These are phyloP conservation scores for Drosophila macrospina DNA, from an alignment of 2,888 invertebrate genomes.

Conservation along the genomic window DNA sequence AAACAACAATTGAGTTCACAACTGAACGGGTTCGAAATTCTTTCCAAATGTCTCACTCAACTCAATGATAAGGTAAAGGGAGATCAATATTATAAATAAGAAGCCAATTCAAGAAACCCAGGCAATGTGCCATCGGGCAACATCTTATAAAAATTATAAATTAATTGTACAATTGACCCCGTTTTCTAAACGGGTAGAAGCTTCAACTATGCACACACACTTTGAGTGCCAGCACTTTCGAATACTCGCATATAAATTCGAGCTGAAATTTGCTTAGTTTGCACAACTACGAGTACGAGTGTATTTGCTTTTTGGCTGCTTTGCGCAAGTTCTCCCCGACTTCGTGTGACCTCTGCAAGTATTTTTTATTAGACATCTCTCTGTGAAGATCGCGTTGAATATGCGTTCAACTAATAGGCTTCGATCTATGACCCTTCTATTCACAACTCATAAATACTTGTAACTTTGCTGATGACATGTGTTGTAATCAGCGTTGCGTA, in stretches of 20 bases:
- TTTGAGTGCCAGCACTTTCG: conserved; percentile 21
- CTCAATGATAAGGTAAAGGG: neutral
- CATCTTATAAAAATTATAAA: conserved; percentile 60
- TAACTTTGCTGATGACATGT: neutral
- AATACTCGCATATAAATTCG: conserved; percentile 28
- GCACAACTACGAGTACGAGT: conserved; percentile 8
- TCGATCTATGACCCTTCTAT: conserved; percentile 51
- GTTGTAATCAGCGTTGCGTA: conserved; percentile 24
- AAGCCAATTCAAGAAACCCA: conserved; percentile 16
- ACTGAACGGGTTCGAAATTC: conserved; percentile 38
- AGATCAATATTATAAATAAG: neutral
- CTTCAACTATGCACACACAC: conserved; percentile 34
- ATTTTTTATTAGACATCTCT: conserved; percentile 15
- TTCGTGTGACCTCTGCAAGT: conserved; percentile 47
- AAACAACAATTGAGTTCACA: conserved; percentile 30
- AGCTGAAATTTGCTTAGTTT: conserved; percentile 39
- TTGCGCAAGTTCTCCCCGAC: conserved; percentile 48
- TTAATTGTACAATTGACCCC: conserved; percentile 73
- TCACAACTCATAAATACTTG: conserved; percentile 27
- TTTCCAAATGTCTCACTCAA: conserved; percentile 15
- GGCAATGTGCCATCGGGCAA: conserved; percentile 26
- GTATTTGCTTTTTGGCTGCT: conserved; percentile 18
- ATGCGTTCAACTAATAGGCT: conserved; percentile 50
- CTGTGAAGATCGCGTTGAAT: conserved; percentile 48
- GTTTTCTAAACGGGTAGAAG: conserved; percentile 43